Conservation (phyloP, 1,140 invertebrate genomes). For the Tetramorium simillimum region DNA sequence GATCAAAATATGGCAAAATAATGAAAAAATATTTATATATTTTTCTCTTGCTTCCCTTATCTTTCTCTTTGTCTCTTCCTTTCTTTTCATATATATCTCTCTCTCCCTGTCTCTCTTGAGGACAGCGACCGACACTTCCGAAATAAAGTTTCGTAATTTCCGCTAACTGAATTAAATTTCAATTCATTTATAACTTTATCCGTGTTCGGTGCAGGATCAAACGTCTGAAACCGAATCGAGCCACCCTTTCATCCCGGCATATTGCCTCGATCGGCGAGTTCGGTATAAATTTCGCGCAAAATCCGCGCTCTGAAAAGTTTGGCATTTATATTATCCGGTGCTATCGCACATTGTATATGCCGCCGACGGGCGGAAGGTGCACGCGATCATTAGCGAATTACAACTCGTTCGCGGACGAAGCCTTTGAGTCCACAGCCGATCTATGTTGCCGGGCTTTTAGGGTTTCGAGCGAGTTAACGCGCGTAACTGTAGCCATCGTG, state of each 20-base stretch:
- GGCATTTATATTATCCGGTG: conserved; percentile 48
- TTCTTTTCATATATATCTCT: background rate
- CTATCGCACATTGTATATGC: conserved; percentile 3
- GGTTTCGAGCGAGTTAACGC: conserved; percentile 24
- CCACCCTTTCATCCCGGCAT: conserved; percentile 44
- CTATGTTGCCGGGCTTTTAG: conserved; percentile 16
- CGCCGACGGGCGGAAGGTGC: background rate
- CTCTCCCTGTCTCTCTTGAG: background rate
- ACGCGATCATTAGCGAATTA: conserved; percentile 49
- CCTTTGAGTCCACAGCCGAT: conserved; percentile 16
- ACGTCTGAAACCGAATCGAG: conserved; percentile 30
- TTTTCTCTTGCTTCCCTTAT: background rate
- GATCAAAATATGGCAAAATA: conserved; percentile 20
- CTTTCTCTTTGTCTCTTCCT: background rate
- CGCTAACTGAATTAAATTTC: conserved; percentile 57
- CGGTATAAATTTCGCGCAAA: conserved; percentile 42
- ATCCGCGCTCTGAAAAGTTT: conserved; percentile 48
- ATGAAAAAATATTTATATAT: background rate
- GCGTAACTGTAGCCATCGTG: conserved; percentile 7
- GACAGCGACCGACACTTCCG: conserved; percentile 19
- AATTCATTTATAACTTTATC: conserved; percentile 60
- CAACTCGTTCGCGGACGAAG: conserved; percentile 19
- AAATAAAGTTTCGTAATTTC: conserved; percentile 57
- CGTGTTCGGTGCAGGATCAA: conserved; percentile 37
- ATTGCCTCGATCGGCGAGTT: conserved; percentile 51